phyloP scores from a whole-genome alignment of 64 coral and sea anemone species.

The Pocillopora damicornis region DNA sequence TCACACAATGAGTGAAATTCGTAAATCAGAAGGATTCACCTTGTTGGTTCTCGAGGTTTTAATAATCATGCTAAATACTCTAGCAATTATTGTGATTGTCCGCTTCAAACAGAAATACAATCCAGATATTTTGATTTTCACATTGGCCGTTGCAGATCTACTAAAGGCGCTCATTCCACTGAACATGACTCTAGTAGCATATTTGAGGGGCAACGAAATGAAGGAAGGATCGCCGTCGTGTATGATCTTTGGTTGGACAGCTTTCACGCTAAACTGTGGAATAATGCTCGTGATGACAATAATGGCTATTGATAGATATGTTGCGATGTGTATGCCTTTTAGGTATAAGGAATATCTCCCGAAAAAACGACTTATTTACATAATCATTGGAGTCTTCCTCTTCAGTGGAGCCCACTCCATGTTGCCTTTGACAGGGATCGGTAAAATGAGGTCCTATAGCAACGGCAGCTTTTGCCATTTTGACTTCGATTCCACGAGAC shows the following conservation, averaged over 20 bases:
- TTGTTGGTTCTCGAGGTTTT: constrained; percentile 37
- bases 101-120: constrained; percentile 72
- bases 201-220: constrained; percentile 43
- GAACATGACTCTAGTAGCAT: constrained; percentile 52
- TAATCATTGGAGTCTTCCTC: constrained; percentile 17
- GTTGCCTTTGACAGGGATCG: constrained; percentile 21
- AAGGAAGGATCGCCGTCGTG: constrained; percentile 6
- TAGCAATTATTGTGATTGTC: constrained; percentile 48
- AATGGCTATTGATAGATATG: constrained; percentile 65
- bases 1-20: constrained; percentile 2
- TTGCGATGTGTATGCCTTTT: constrained; percentile 72
- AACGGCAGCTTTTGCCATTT: constrained; percentile 64
- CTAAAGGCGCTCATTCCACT: constrained; percentile 60
- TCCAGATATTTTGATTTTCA: constrained; percentile 65
- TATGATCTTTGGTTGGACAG: constrained; percentile 57
- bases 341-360: constrained; percentile 48
- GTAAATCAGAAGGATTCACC: constrained; percentile 13
- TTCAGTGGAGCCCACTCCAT: constrained; percentile 44
- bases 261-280: constrained; percentile 50
- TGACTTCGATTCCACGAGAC: constrained; percentile 47
- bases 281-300: constrained; percentile 71
- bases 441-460: constrained; percentile 34
- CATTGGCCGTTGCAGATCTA: constrained; percentile 54
- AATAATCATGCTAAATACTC: constrained; percentile 46
- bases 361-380: constrained; percentile 35